A percentile compares a stretch with the other conserved stretches of the same genome.
phyloP scores from a whole-genome alignment of 1,140 invertebrate species.

The Drosophila sproati region DNA sequence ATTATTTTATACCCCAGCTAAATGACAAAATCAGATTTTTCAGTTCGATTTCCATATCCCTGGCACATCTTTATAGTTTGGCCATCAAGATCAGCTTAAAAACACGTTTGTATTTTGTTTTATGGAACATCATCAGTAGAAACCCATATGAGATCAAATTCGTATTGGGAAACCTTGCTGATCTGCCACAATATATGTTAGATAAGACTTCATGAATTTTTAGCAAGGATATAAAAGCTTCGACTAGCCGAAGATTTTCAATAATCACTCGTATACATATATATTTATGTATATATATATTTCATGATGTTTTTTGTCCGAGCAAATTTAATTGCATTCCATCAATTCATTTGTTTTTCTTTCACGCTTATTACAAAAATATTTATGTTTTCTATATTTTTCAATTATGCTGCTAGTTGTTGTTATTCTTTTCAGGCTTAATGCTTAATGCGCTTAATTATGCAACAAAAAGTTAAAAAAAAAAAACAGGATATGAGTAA shows the following conservation, averaged over 20 bases:
- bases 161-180: conserved; percentile 19
- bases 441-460: conserved; percentile 18
- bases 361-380: conserved; percentile 27
- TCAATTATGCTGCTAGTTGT: conserved; percentile 14
- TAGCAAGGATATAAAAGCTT: conserved; percentile 22
- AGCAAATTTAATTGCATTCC: conserved; percentile 17
- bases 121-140: conserved; percentile 1
- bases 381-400: conserved; percentile 10
- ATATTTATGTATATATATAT: conserved; percentile 21
- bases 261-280: conserved; percentile 26
- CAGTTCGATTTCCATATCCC: background rate
- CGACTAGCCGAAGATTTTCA: conserved; percentile 19
- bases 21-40: background rate
- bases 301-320: conserved; percentile 16
- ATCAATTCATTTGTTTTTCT: background rate
- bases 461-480: conserved; percentile 24
- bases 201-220: background rate
- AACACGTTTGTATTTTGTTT: background rate
- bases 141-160: conserved; percentile 19
- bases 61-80: too few species aligned
- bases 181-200: background rate
- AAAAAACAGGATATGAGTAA: background rate
- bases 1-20: background rate
- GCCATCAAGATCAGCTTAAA: background rate
- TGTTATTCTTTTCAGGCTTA: conserved; percentile 8